Base-by-base conservation (phyloP, 2,113 vertebrate species). In the Origma solitaria region DNA sequence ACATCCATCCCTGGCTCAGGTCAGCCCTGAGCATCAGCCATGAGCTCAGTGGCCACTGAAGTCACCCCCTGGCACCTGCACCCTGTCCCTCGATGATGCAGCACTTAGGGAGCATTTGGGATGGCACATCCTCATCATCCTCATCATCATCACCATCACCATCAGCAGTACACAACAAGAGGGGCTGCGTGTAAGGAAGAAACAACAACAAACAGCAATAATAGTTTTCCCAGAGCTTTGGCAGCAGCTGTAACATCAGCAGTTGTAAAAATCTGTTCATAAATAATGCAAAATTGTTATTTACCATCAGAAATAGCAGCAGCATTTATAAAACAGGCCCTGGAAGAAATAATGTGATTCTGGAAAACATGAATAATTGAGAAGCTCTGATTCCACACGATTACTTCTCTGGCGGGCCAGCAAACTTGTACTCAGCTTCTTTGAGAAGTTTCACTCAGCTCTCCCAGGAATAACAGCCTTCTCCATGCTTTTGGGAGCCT, bases 261-360 rank as follows among this genome's bases (percentile, higher is more conserved):
- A 86, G 88, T 96, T 84, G 96, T 97, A 94, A 82, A 97, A 95
- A 61, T 95, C 90, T 56, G 47, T 70, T 68, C 94, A 95, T 96
- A 96, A 97, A 96, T 97, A 96, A 97, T 96, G 93, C 92, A 96
- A 60, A 96, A 93, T 94, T 95, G 95, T 94, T 96, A 90, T 95
- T 96, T 96, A 90, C 94, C 94, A 86, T 94, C 90, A 93, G 92
- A 96, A 96, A 96, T 92, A 96, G 93, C 88, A 94, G 88, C 88
- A 68, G 92, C 95, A 53, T 92, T 94, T 93, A 92, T 66, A 90
- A 93, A 93, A 78, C 93, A 71, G 92, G 88, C 86, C 80, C 80
- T 83, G 96, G 82, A 83, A 96, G 80, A 56, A 90, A 82, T 33
- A 84, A 93, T 45, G 88, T 16, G 90, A 92, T 93, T 91, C 94